Evolutionary conservation across 2,888 invertebrate genomes (phyloP), one percentile per base, ranked within the genome.

Genomic region (Drosophila lacicola): DNA sequence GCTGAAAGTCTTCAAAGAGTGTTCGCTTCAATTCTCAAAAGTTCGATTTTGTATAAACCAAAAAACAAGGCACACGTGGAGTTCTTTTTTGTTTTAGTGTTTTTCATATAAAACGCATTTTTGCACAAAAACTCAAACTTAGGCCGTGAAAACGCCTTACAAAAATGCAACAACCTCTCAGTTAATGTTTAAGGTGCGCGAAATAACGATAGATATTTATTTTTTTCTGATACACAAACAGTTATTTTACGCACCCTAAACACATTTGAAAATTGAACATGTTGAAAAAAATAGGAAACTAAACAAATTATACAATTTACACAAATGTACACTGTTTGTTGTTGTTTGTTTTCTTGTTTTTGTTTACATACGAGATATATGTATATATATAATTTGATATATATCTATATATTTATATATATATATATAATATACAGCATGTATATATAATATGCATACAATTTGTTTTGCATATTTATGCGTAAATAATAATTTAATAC

Each of bases 401-500:
- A 17, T 41, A 41, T 17, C 10, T 4, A 4, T 17, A 8, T 64
- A 65, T 50, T 56, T 68, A 58, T 69, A 64, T 56, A 45, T 41
- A 50, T 80, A 67, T 74, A 71, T 66, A 61, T 62, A 72, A 56
- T 58, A 67, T 49, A 49, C 54, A 9, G 34, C 41, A 42, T 76
- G 70, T 77, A 77, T 76, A 77, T 73, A 61, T 72, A 62, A 63
- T 74, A 77, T 78, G 53, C 66, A 54, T 68, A 65, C 25, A 75
- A 71, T 69, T 73, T 74, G 57, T 55, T 73, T 76, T 67, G 68
- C 74, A 65, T 75, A 78, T 57, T 56, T 42, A 63, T 63, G 63
- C 53, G 61, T 76, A 66, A 76, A 72, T 83, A 86, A 89, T 85
- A 86, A 87, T 74, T 82, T 89, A 91, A 91, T 92, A 92, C 92